A percentile compares a stretch with the other conserved stretches of the same genome.
Conservation (phyloP, 2,797 vertebrate genomes). For the Dermochelys coriacea region DNA sequence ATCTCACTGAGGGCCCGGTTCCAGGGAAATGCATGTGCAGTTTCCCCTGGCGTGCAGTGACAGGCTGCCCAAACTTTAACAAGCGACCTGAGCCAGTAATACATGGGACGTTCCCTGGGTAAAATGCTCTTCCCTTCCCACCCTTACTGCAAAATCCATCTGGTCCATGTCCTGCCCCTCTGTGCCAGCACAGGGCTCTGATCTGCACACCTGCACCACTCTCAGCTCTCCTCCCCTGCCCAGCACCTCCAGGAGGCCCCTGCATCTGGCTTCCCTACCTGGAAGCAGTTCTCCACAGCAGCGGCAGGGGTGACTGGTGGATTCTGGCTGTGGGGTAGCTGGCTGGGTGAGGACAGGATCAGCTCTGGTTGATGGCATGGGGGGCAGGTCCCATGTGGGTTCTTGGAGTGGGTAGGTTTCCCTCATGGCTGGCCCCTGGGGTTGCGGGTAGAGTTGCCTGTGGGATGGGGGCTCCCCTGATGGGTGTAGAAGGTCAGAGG, state of each 20-base stretch:
- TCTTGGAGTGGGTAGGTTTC: no score
- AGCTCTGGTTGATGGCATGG: no score
- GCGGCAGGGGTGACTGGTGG: no score
- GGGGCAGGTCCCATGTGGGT: no score
- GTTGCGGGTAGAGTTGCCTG: no score
- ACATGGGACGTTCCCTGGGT: neutral
- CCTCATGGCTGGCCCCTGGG: no score
- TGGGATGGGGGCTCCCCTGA: no score
- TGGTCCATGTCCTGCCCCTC: neutral
- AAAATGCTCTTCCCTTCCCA: neutral
- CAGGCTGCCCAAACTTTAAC: neutral
- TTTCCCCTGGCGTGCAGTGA: neutral
- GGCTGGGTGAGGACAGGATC: no score
- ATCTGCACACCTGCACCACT: neutral
- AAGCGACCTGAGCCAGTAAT: neutral
- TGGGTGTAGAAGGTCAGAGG: neutral
- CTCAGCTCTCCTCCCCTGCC: neutral
- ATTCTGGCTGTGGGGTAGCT: neutral
- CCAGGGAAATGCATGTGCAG: neutral
- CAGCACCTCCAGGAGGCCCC: neutral
- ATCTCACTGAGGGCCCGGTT: neutral
- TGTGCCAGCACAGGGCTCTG: accelerated
- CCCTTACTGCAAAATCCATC: neutral
- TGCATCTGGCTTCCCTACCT: neutral
- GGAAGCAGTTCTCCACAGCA: neutral